Percentiles rank a stretch among this genome's conserved stretches.
Conservation (phyloP, 2,113 vertebrate genomes). For the Silurus glanis region DNA sequence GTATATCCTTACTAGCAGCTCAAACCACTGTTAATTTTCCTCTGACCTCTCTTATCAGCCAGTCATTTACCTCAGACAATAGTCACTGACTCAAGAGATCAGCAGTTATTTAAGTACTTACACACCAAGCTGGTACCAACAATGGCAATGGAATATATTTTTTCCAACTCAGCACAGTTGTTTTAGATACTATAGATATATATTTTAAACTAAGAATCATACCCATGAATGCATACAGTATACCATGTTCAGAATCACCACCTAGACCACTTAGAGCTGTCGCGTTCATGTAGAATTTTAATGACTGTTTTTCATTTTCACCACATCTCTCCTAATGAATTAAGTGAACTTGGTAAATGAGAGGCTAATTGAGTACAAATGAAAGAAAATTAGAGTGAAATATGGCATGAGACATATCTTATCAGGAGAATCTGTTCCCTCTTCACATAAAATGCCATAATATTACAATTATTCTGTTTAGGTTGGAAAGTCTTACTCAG, state of each 20-base stretch:
- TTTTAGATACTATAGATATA: not conserved
- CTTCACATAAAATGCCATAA: not conserved
- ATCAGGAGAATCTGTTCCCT: not conserved
- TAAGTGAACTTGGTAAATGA: slow-evolving; percentile 1
- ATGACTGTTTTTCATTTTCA: slow-evolving; percentile 20
- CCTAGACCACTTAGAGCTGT: not conserved
- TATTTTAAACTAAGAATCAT: not conserved
- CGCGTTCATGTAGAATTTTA: not conserved
- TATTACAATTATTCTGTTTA: not conserved
- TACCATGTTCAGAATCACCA: not conserved
- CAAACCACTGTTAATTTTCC: too few species aligned
- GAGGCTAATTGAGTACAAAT: slow-evolving; percentile 10
- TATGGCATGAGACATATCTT: not conserved
- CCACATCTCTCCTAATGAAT: not conserved
- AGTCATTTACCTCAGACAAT: too few species aligned
- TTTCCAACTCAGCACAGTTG: not conserved
- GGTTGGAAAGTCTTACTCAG: not conserved
- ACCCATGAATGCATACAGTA: not conserved
- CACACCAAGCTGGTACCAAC: too few species aligned
- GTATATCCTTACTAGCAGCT: too few species aligned
- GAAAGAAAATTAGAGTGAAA: not conserved
- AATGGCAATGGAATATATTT: not conserved
- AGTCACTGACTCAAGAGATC: too few species aligned
- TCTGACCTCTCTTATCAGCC: too few species aligned
- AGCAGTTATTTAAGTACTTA: too few species aligned